Evolutionary conservation across 37 sponge, comb jelly and placozoan species (phyloP), one percentile per base, ranked within the genome.

Genomic region (Halisarca cf. caerulea): DNA sequence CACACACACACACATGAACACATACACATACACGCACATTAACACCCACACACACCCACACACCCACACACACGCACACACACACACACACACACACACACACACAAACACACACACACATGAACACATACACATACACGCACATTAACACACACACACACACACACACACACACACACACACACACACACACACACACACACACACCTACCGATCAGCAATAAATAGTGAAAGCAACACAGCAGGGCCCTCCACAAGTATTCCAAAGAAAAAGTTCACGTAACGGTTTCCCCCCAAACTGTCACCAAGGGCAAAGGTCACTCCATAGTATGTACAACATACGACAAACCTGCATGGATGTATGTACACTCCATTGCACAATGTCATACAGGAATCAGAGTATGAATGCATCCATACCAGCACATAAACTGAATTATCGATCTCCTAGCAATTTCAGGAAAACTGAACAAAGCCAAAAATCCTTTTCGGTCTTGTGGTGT

Each of bases 301-400:
- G 45, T 74, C 77, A 21, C 77, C 77, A 1, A 74, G 77, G 44
- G 44, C 77, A 41, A 74, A 74, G 9, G 77, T 23, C 15, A 74
- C 77, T n/a, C 77, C 77, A 25, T 74, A 74, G 44, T 74, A 74
- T 17, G 77, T 74, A 2, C 32, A 23, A 74, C 77, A 74, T 8
- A 33, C 21, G 21, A 37, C 41, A 6, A 74, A 74, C 77, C 77
- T 74, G 24, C 23, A 62, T 23, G 23, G n/a, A n/a, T n/a, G n/a
- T n/a, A n/a, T n/a, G n/a, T n/a, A n/a, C n/a, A n/a, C n/a, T n/a
- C n/a, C n/a, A n/a, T n/a, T n/a, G n/a, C n/a, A n/a, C n/a, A n/a
- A n/a, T n/a, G n/a, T n/a, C n/a, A n/a, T n/a, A n/a, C n/a, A n/a
- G n/a, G n/a, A n/a, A n/a, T n/a, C n/a, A n/a, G n/a, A n/a, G n/a